Evolutionary conservation across 2,888 invertebrate genomes (phyloP), one percentile per base, ranked within the genome.

Genomic region (Choristoneura rosaceana): DNA sequence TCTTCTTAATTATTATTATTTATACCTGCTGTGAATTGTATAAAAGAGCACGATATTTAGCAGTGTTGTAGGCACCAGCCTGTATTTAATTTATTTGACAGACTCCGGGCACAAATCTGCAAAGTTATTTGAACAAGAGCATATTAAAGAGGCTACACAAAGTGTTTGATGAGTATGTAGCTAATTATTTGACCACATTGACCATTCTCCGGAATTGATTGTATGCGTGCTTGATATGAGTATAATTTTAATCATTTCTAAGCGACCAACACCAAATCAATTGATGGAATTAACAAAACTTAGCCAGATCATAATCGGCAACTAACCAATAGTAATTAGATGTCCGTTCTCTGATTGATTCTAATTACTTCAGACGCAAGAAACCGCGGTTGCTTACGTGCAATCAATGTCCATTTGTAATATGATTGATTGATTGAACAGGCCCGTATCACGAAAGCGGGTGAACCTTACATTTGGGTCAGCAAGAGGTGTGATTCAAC

Each of bases 241-340:
- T 61, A 47, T 52, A 50, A 66, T 60, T 60, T 43, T 5, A 33
- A 15, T 43, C 50, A 45, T 59, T 58, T 70, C 33, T 3, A 68
- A 47, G 17, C n/a, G 8, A 25, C 43, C 43, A 61, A 55, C n/a
- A 61, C 15, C 8, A 7, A 9, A 70, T 41, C 9, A 52, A 52
- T 15, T n/a, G n/a, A 47, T 47, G 47, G 5, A 17, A 52, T 52
- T 74, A 73, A 70, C 79, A 68, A 71, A 75, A 80, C 76, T 75
- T 78, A 76, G 70, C 65, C 75, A 76, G 69, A 74, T 74, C 76
- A 78, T 82, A 74, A 78, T 74, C 68, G 69, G 65, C 69, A 66
- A 73, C 71, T 81, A 79, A 79, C 75, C 75, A 77, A 71, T 73
- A 74, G 74, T 81, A 84, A 82, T 83, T 80, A 81, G 77, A 80